These are phyloP conservation scores for Pemphigus obesinymphae DNA, from an alignment of 1,140 invertebrate genomes.

Conservation along the genomic window DNA sequence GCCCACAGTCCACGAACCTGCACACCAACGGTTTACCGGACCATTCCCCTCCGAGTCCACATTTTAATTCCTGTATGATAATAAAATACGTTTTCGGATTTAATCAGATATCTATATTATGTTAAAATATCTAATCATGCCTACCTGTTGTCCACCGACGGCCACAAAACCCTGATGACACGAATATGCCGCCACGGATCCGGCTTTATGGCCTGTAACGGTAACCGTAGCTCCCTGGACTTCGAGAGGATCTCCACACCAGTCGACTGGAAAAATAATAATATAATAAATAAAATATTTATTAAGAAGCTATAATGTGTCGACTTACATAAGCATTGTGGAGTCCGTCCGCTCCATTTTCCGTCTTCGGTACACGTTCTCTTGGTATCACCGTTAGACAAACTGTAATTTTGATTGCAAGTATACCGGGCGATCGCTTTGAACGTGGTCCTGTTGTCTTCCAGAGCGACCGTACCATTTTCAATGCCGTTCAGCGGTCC, in stretches of 20 bases:
- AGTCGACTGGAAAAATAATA: conserved; percentile 58
- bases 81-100: background rate
- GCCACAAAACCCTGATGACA: conserved; percentile 76
- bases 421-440: conserved; percentile 69
- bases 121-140: conserved; percentile 44
- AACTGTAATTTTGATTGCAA: conserved; percentile 78
- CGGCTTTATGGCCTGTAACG: conserved; percentile 65
- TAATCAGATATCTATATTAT: too few relatives aligned
- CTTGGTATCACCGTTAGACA: conserved; percentile 64
- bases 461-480: conserved; percentile 66
- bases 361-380: conserved; percentile 73
- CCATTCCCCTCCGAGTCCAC: conserved; percentile 76
- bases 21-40: conserved; percentile 72
- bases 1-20: conserved; percentile 81
- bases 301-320: too few relatives aligned
- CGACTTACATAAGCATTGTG: conserved; percentile 71
- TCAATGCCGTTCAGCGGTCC: conserved; percentile 64
- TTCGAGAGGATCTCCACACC: conserved; percentile 73
- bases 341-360: conserved; percentile 72
- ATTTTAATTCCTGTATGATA: conserved; percentile 64
- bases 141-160: conserved; percentile 72
- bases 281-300: too few relatives aligned
- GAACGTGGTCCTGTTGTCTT: conserved; percentile 68
- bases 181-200: conserved; percentile 70
- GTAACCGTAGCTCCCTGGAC: conserved; percentile 68